Conservation (phyloP, 2,797 vertebrate species). For the Remorina albescens region DNA sequence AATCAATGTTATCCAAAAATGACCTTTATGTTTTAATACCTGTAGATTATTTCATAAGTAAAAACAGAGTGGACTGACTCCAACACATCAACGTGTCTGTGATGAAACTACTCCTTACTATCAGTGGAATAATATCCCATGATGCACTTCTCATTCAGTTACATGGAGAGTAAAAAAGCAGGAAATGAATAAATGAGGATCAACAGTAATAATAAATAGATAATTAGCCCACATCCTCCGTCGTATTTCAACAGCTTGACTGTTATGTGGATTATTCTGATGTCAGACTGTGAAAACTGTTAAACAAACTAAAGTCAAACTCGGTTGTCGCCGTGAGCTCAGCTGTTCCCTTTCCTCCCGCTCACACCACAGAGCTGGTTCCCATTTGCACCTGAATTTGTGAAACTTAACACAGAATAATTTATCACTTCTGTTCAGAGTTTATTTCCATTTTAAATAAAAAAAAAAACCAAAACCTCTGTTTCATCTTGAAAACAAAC, state of each 20-base stretch:
- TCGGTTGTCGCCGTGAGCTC: not conserved
- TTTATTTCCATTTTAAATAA: not conserved
- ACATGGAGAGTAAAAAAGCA: too few species aligned
- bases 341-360: not conserved
- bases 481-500: not conserved
- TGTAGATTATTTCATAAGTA: too few species aligned
- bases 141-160: not conserved
- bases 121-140: not conserved
- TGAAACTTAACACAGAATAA: conserved; percentile 18
- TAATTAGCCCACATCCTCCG: too few species aligned
- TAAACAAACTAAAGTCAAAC: not conserved
- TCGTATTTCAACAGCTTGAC: too few species aligned
- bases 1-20: too few species aligned
- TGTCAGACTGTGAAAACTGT: not conserved
- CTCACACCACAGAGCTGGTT: conserved; percentile 4
- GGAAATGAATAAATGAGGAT: too few species aligned
- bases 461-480: not conserved
- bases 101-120: too few species aligned
- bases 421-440: not conserved
- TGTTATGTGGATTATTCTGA: not conserved
- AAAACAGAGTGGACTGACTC: too few species aligned
- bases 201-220: too few species aligned
- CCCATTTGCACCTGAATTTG: conserved; percentile 12
- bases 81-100: too few species aligned
- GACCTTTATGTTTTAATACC: too few species aligned